Base-by-base conservation (phyloP, 2,113 vertebrate species). In the Microtus montanus region DNA sequence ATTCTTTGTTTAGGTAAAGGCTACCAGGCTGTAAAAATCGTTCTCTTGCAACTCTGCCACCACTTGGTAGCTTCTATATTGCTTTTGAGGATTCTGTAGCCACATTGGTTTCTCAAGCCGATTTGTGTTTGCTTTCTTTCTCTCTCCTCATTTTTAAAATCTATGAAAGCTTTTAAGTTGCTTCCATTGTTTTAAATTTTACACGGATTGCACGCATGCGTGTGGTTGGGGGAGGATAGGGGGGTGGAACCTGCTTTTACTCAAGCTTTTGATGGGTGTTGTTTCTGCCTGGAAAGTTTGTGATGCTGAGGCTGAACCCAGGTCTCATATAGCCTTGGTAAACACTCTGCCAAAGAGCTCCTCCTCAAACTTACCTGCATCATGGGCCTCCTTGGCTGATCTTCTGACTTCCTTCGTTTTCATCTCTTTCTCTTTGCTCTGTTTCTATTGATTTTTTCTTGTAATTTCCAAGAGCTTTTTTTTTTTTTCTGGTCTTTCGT, bases 391-490 rank as follows among this genome's bases (percentile, higher is more conserved):
- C 52, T 66, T 92, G 71, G 47, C 75, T 83, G n/a, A 10, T 89
- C 87, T 95, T 89, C 87, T 95, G 28, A 75, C 2, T 83, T 95
- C 83, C 84, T 38, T 4, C 24, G 35, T 47, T 71, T 71, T 54
- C 78, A 12, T 83, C 5, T 44, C 41, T 78, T 44, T 68, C 11
- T 78, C 84, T 83, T 78, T 92, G 61, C 7, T 94, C 5, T 73
- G 30, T 84, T 78, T 64, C 47, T 79, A 0, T 71, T 84, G 41
- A 74, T 92, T 90, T 83, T 54, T 54, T 88, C 3, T 95, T 85
- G 54, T 93, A 52, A 52, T 90, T 95, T 95, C 35, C 17, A 90
- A 91, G 26, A 92, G 10, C 7, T 79, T 96, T 94, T 90, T 79
- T 58, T 58, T 58, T 85, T 89, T 19, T 94, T 19, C 17, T 91